phyloP scores from a whole-genome alignment of 1,140 invertebrate genomes.

The Ceratitis capitata region DNA sequence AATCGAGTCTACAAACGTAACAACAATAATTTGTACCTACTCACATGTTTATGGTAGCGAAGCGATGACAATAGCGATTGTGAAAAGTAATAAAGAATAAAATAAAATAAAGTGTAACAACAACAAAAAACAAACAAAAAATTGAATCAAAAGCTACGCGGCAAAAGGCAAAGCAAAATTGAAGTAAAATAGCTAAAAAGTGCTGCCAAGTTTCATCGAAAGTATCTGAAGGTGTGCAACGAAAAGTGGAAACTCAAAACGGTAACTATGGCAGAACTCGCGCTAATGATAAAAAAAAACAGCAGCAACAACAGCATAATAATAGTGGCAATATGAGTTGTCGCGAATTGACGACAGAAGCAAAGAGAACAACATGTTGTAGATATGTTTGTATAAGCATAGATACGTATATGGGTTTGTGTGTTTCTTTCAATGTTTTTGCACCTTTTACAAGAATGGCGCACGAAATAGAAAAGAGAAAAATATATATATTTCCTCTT shows the following conservation, averaged over 20 bases:
- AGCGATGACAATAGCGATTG: neutral
- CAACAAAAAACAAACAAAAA: neutral
- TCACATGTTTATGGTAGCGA: neutral
- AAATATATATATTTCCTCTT: neutral
- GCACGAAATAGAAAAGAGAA: neutral
- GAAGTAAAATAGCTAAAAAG: neutral
- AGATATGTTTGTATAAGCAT: neutral
- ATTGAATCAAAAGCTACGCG: neutral
- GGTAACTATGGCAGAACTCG: neutral
- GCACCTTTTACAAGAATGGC: neutral
- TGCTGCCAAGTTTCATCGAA: conserved; percentile 10
- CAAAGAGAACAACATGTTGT: too few relatives aligned
- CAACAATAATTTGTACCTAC: too few relatives aligned
- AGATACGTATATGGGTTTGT: too few relatives aligned
- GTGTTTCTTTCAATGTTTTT: neutral
- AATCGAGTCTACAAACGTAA: neutral
- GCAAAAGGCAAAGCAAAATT: neutral
- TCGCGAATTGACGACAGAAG: too few relatives aligned
- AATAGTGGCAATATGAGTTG: neutral
- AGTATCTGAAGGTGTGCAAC: neutral
- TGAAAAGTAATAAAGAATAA: neutral
- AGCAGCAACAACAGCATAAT: neutral
- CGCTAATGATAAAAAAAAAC: neutral
- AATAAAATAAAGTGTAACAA: neutral
- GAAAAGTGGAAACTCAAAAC: neutral